Base-by-base conservation (phyloP, 2,888 invertebrate genomes). In the Belgica antarctica region DNA sequence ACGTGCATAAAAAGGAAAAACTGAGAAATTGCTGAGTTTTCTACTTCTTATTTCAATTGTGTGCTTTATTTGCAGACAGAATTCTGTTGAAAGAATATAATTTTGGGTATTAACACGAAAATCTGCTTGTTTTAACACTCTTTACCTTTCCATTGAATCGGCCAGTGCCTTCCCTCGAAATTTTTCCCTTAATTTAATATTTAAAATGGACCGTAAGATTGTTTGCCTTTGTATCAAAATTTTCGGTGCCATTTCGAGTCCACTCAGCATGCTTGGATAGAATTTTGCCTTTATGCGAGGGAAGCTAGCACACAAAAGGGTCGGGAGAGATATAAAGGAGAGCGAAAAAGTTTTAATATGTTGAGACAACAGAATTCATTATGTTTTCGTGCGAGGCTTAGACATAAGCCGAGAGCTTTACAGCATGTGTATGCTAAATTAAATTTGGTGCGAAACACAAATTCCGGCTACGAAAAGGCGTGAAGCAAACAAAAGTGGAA, bases 291-390 rank as follows among this genome's bases (percentile, higher is more conserved):
- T n/a, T n/a, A n/a, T n/a, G n/a, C n/a, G n/a, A n/a, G n/a, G n/a
- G n/a, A n/a, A n/a, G n/a, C n/a, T n/a, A n/a, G n/a, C n/a, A n/a
- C n/a, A n/a, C n/a, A n/a, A n/a, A n/a, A n/a, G n/a, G n/a, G n/a
- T n/a, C n/a, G n/a, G n/a, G n/a, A n/a, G n/a, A n/a, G n/a, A n/a
- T n/a, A n/a, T n/a, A n/a, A n/a, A n/a, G n/a, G n/a, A n/a, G n/a
- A n/a, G n/a, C n/a, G 41, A 41, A 41, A 52, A n/a, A 52, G 12
- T 52, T 52, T 52, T 52, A 52, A 52, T 52, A 17, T 52, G 52
- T 52, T 52, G 24, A 61, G 25, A 61, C 61, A 61, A 27, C 61
- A 61, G 25, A 61, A 61, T 61, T 61, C 61, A 61, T 61, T 61
- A 61, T 61, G 61, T 57, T 28, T 24, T 24, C 28, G 25, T 28